Evolutionary conservation across 1,140 invertebrate species (phyloP), one percentile per base, ranked within the genome.

Genomic region (Papilio aristodemus): DNA sequence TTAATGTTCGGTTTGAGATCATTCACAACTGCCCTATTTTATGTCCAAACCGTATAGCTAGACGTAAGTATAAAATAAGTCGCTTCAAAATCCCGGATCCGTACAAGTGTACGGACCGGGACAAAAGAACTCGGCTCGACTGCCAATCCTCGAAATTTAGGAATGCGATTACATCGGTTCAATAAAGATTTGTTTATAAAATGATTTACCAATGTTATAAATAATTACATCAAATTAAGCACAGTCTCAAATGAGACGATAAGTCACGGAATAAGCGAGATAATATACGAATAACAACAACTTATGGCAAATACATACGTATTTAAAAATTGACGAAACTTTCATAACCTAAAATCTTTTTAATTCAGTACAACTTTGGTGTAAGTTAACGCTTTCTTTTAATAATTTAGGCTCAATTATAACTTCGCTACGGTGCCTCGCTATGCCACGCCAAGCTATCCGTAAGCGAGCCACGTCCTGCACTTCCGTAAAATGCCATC

Each of bases 1-100:
- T 46, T 41, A 66, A 66, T 66, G 63, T 19, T 38, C 43, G 41
- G 63, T 46, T 50, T 36, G 63, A 66, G 41, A 66, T 66, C 63
- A 50, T 66, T 66, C 63, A 50, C 63, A 32, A 36, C n/a, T 66
- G 63, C 63, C 63, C 63, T 66, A 66, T 41, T 66, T 66, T 66
- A 50, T n/a, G 25, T 66, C 63, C 63, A 66, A 46, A 66, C 46
- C 41, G 41, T 46, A 46, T 17, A 64, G 27, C 22, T 66, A 66
- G 22, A 46, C 11, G 27, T 66, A 66, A 46, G 41, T 50, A 50
- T 50, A 27, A 63, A 63, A 64, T 43, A 43, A 66, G 50, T 36
- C 41, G 63, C n/a, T 25, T 46, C 25, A 64, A 39, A 50, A 66
- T 4, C 27, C 27, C 22, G 63, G 14, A 41, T 19, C 25, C n/a